Evolutionary conservation across 1,140 invertebrate species (phyloP), one percentile per base, ranked within the genome.

Genomic region (Globodera ellingtonae): DNA sequence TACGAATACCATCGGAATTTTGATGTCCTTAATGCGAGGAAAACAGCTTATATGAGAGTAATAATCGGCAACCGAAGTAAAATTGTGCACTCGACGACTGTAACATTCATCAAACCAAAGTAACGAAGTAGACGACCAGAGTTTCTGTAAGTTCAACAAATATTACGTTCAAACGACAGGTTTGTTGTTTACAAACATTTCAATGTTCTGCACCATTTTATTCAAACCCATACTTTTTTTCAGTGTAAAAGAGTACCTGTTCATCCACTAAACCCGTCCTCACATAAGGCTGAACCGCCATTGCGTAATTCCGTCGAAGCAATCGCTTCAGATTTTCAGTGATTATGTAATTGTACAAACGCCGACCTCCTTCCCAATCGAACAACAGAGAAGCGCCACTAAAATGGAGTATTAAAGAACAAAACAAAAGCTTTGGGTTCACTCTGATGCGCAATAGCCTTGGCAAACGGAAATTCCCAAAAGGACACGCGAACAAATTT

Each of bases 261-360:
- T 91, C 92, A 66, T 91, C 86, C 21, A 87, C 74, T 8, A 89
- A 7, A 44, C 87, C 87, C 56, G 81, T 90, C 89, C 93, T 94
- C 6, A 94, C 91, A 67, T 95, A 93, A 15, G 93, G 93, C 21
- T 92, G 92, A 13, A 96, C 91, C 69, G 95, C 90, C 62, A 93
- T 92, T 81, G 93, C 91, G 81, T 94, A 93, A 90, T 96, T 94
- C 52, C 92, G 91, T 2, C 94, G 91, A 79, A 97, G 93, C 62
- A 96, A 93, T 84, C 93, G 93, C 79, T 94, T 94, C 85, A 95
- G 93, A 87, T 95, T 95, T 89, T 95, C 94, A 1, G 95, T 95
- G 93, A 97, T 95, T 59, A 94, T 92, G 87, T 94, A 95, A n/a
- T 95, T 90, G 89, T 97, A 97, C 83, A 94, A 93, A 1, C 94